Evolutionary conservation across 2,113 vertebrate species (phyloP), one percentile per base, ranked within the genome.

Genomic region (Jacana jacana): DNA sequence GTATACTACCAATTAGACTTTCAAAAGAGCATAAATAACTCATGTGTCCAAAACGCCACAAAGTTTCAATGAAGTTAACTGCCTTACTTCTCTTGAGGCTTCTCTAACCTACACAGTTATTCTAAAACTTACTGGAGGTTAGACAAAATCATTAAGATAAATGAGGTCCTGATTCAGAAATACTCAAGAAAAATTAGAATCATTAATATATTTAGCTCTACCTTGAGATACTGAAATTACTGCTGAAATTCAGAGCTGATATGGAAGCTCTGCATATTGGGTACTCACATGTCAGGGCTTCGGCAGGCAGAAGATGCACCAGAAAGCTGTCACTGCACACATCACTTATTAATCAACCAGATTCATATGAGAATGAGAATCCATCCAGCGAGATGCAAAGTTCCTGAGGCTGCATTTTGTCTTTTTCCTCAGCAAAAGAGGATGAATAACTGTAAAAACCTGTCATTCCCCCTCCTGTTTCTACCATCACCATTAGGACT

Each of bases 331-430:
- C 8, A 9, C 89, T 73, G 79, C 51, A 23, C 76, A 51, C 71
- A 83, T 60, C 81, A 83, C 51, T 76, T 86, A 70, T 55, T 86
- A 76, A 91, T 92, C 86, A 95, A 11, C 54, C 61, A 85, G 73
- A 92, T 84, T 79, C 27, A 0, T 81, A 52, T 5, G 27, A 93
- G 81, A 91, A 82, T 5, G 27, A 92, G 85, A 94, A 72, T 70
- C 35, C 48, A 81, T 77, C 65, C 85, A 84, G 55, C 1, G 17
- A 89, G 54, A 92, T 4, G 20, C 42, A 91, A 95, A 95, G 49
- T 72, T 93, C 95, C 95, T 94, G 94, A 96, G 78, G 27, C 81
- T 93, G 89, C 91, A 91, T 92, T 97, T 97, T 87, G 58, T 39
- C 89, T 91, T 91, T 9, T 80, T 72, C 92, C 89, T 88, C 89